Conservation (phyloP, 2,113 vertebrate species). For the Laticauda laticaudata region DNA sequence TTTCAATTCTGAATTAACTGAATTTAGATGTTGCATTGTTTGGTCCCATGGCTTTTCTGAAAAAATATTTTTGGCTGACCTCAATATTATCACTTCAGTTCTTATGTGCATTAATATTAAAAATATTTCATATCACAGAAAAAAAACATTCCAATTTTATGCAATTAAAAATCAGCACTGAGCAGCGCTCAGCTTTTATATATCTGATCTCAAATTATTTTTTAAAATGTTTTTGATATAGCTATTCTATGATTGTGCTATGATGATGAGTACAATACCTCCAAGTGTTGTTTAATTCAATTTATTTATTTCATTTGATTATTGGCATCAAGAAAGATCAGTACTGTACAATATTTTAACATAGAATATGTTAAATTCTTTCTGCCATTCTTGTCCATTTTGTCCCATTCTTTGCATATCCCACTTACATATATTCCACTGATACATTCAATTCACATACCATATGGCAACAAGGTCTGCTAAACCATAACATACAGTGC, state of each 20-base stretch:
- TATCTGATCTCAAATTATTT: slow-evolving; percentile 25
- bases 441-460: neutral
- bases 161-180: slow-evolving; percentile 48
- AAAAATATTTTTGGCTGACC: neutral
- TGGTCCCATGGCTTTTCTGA: neutral
- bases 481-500: neutral
- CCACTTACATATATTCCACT: neutral
- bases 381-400: neutral
- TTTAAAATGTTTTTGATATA: slow-evolving; percentile 23
- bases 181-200: slow-evolving; percentile 34
- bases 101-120: neutral
- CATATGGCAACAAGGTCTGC: neutral
- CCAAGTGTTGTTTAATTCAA: slow-evolving; percentile 60
- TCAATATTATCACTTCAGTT: neutral
- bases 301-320: slow-evolving; percentile 60
- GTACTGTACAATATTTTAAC: slow-evolving; percentile 36
- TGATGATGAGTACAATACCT: slow-evolving; percentile 51
- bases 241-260: slow-evolving; percentile 26
- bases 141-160: slow-evolving; percentile 7
- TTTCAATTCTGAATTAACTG: neutral
- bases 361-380: slow-evolving; percentile 33
- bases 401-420: neutral
- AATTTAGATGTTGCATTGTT: neutral
- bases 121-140: neutral
- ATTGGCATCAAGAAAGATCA: slow-evolving; percentile 50